phyloP scores from a whole-genome alignment of 2,797 vertebrate species.

The Hozukius guyotensis region DNA sequence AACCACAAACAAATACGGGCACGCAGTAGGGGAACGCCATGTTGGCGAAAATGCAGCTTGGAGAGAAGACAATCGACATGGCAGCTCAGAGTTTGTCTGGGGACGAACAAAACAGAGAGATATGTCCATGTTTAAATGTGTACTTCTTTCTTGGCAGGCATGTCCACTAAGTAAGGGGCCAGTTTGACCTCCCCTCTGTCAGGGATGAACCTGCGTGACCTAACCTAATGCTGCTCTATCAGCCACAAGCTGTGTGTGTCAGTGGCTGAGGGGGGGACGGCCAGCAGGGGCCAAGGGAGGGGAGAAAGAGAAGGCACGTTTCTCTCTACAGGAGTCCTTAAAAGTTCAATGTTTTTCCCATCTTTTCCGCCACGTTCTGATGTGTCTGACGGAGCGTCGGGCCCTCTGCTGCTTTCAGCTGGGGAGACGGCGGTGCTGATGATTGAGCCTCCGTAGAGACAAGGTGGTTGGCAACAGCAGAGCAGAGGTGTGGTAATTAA shows the following conservation, averaged over 20 bases:
- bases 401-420: background rate
- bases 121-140: background rate
- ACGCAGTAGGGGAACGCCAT: slow-evolving; percentile 53
- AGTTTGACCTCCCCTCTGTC: slow-evolving; percentile 12
- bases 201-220: slow-evolving; percentile 46
- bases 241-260: slow-evolving; percentile 60
- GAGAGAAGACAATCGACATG: slow-evolving; percentile 37
- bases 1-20: slow-evolving; percentile 58
- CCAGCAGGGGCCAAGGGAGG: slow-evolving; percentile 30
- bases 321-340: slow-evolving; percentile 12
- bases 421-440: background rate
- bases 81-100: background rate
- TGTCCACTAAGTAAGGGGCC: background rate
- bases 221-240: slow-evolving; percentile 45
- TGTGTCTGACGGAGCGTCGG: slow-evolving; percentile 30
- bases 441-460: slow-evolving; percentile 43
- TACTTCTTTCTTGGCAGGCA: slow-evolving; percentile 2
- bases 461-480: slow-evolving; percentile 31
- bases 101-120: slow-evolving; percentile 3
- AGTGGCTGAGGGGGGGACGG: background rate
- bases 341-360: slow-evolving; percentile 26
- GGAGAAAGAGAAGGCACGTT: slow-evolving; percentile 18
- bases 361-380: background rate
- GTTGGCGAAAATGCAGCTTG: slow-evolving; percentile 41
- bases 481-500: slow-evolving; percentile 68